phyloP scores from a whole-genome alignment of 2,888 invertebrate genomes.

The Stenichneumon culpator region DNA sequence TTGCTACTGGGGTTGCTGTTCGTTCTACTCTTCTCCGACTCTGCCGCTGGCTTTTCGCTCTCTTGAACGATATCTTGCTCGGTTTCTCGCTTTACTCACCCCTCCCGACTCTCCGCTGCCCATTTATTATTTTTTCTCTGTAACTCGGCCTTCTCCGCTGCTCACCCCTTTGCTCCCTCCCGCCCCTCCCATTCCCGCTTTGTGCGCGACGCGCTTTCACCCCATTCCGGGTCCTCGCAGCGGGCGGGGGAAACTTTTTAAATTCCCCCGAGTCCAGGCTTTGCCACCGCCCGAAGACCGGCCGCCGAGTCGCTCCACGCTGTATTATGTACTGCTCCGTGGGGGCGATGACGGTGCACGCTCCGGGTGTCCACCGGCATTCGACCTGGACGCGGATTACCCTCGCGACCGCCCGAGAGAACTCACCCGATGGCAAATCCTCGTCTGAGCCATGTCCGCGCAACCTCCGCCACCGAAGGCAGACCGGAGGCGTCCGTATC shows the following conservation, averaged over 20 bases:
- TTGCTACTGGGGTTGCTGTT: constrained; percentile 31
- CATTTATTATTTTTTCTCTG: constrained; percentile 22
- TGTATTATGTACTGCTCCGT: background rate
- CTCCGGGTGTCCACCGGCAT: background rate
- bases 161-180: background rate
- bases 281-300: background rate
- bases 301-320: background rate
- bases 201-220: constrained; percentile 36
- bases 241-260: constrained; percentile 49
- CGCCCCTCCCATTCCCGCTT: constrained; percentile 52
- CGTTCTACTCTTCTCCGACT: constrained; percentile 31
- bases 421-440: background rate
- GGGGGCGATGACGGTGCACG: background rate
- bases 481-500: constrained; percentile 12
- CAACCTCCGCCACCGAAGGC: constrained; percentile 12
- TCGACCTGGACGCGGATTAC: constrained; percentile 21
- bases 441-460: constrained; percentile 7
- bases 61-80: constrained; percentile 36
- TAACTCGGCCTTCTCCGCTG: constrained; percentile 2
- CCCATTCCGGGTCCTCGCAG: background rate
- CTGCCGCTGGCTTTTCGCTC: constrained; percentile 13
- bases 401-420: constrained; percentile 2
- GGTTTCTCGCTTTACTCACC: constrained; percentile 29
- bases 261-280: constrained; percentile 49
- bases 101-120: constrained; percentile 4